A percentile compares a stretch with the other conserved stretches of the same genome.
Evolutionary conservation across 2,888 invertebrate species (phyloP).

Genomic region (Drosophila prolongata): DNA sequence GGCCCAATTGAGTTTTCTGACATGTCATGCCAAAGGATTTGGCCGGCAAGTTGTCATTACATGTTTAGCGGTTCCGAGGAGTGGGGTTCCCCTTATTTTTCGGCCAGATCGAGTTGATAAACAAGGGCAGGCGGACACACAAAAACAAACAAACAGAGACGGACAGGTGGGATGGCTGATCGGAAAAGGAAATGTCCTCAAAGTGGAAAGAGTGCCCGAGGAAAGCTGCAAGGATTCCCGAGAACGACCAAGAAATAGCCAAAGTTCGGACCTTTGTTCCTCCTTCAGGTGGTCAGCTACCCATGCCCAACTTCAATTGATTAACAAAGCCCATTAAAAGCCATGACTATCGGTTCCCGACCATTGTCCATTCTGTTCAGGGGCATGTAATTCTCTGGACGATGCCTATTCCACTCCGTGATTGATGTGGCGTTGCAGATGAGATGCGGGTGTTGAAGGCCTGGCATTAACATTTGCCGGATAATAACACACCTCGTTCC

Average conservation of each 20-base stretch:
- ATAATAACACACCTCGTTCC: constrained; percentile 59
- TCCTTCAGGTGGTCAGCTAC: constrained; percentile 26
- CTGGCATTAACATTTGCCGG: constrained; percentile 45
- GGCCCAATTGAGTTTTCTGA: constrained; percentile 54
- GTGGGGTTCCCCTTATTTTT: neutral
- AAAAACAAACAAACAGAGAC: constrained; percentile 41
- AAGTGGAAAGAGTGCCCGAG: constrained; percentile 18
- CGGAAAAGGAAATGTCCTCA: constrained; percentile 23
- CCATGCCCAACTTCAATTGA: constrained; percentile 41
- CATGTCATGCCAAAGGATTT: constrained; percentile 71
- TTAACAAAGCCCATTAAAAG: constrained; percentile 80
- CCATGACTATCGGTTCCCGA: constrained; percentile 74
- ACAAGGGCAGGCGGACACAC: constrained; percentile 32
- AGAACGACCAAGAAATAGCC: constrained; percentile 4
- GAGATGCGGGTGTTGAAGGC: constrained; percentile 76
- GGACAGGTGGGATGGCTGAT: constrained; percentile 39
- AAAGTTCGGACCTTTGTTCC: constrained; percentile 15
- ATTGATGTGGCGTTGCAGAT: constrained; percentile 66
- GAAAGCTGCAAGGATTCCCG: constrained; percentile 21
- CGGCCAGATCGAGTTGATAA: constrained; percentile 54
- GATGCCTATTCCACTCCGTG: constrained; percentile 68
- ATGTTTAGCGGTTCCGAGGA: constrained; percentile 52
- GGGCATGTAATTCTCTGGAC: constrained; percentile 31
- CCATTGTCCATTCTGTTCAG: constrained; percentile 59
- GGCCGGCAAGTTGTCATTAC: constrained; percentile 71